Evolutionary conservation across 2,888 invertebrate genomes (phyloP).

Genomic region (Perizoma affinitatum): DNA sequence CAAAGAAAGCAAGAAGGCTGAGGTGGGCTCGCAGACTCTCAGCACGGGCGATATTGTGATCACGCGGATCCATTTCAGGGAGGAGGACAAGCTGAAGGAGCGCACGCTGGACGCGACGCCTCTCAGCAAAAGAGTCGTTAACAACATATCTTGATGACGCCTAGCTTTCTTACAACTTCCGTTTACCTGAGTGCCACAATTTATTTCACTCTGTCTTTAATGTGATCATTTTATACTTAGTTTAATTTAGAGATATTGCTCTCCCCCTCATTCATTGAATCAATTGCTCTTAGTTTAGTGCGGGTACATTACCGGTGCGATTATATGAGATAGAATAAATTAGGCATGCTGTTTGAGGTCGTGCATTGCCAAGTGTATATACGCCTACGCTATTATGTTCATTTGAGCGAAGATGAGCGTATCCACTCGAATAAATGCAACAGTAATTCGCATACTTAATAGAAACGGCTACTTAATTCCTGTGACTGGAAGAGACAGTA

Average conservation of each 20-base stretch:
- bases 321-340: constrained; percentile 72
- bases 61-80: constrained; percentile 88
- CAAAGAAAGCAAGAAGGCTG: constrained; percentile 75
- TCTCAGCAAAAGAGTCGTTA: constrained; percentile 68
- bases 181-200: constrained; percentile 75
- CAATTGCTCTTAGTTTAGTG: constrained; percentile 53
- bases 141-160: constrained; percentile 76
- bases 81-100: constrained; percentile 78
- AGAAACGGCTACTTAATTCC: constrained; percentile 66
- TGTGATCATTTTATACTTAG: constrained; percentile 70
- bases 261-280: constrained; percentile 44
- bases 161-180: constrained; percentile 57
- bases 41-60: constrained; percentile 97
- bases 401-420: constrained; percentile 77
- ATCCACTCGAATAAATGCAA: constrained; percentile 74
- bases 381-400: constrained; percentile 77
- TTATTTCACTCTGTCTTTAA: constrained; percentile 64
- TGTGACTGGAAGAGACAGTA: constrained; percentile 63
- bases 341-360: constrained; percentile 67
- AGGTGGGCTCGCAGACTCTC: constrained; percentile 91
- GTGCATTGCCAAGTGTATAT: constrained; percentile 67
- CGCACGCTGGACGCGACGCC: constrained; percentile 77
- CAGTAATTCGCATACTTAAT: constrained; percentile 68
- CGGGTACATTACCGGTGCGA: constrained; percentile 64
- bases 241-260: constrained; percentile 48